These are phyloP conservation scores for Cerastis rubricosa DNA, from an alignment of 2,888 invertebrate species.

Conservation along the genomic window DNA sequence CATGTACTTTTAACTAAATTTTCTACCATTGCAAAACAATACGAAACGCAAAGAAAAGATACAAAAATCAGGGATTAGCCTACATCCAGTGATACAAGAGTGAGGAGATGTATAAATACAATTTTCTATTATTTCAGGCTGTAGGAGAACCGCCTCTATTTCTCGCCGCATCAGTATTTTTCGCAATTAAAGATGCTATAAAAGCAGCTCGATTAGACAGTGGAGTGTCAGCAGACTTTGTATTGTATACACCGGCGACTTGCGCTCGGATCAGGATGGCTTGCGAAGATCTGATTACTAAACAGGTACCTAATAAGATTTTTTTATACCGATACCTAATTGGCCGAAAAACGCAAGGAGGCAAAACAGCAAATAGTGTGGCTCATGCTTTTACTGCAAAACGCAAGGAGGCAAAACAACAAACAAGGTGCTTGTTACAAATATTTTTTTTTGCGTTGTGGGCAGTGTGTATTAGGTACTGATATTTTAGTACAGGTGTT, in stretches of 20 bases:
- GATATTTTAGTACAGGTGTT: neutral
- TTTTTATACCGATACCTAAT: neutral
- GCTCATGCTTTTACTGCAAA: neutral
- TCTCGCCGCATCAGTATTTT: conserved; percentile 95
- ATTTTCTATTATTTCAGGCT: conserved; percentile 91
- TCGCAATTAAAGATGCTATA: conserved; percentile 97
- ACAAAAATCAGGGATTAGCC: neutral
- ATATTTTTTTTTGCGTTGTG: neutral
- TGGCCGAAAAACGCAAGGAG: neutral
- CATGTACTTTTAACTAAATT: neutral
- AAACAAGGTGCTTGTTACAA: neutral
- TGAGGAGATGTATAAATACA: neutral
- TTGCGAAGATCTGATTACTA: conserved; percentile 95
- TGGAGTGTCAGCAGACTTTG: conserved; percentile 91
- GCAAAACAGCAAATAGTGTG: neutral
- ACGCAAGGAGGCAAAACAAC: neutral
- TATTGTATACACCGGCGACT: conserved; percentile 96
- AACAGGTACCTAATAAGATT: conserved; percentile 89
- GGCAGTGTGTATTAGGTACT: neutral
- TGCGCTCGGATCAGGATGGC: conserved; percentile 97
- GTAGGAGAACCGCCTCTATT: conserved; percentile 99
- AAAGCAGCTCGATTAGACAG: conserved; percentile 93
- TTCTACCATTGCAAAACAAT: neutral
- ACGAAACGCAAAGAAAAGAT: neutral
- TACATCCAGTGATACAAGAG: neutral